These are phyloP conservation scores for Chlorospingus semifuscus DNA, from an alignment of 2,797 vertebrate genomes.

Conservation along the genomic window DNA sequence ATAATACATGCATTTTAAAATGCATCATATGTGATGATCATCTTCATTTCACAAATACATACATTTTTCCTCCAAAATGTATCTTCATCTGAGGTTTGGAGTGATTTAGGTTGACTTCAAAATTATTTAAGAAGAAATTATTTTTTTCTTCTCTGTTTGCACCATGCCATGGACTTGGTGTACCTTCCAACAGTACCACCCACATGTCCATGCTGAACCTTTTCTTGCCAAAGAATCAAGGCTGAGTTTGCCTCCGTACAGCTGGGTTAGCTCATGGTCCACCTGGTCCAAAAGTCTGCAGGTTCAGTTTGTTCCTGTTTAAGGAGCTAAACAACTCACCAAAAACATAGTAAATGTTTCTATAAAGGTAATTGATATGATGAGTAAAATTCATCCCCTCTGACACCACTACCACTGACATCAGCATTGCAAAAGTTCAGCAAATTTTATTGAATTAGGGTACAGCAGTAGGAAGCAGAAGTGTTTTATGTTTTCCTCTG, in stretches of 20 bases:
- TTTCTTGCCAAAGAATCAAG: neutral
- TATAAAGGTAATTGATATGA: neutral
- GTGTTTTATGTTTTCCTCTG: neutral
- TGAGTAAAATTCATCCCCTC: neutral
- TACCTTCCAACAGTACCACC: rapidly evolving
- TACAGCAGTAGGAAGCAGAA: neutral
- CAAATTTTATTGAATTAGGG: neutral
- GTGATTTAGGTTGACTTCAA: neutral
- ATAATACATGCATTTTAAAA: neutral
- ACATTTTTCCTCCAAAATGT: neutral
- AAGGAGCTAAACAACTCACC: neutral
- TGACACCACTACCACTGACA: neutral
- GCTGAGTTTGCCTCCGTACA: neutral
- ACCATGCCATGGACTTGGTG: rapidly evolving
- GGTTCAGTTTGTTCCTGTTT: neutral
- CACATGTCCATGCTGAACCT: rapidly evolving
- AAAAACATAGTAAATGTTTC: neutral
- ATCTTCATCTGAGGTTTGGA: neutral
- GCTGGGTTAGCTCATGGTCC: neutral
- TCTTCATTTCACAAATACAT: neutral
- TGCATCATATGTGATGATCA: neutral
- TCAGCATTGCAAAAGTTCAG: neutral
- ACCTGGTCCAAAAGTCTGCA: neutral
- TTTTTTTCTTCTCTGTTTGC: neutral
- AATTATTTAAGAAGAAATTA: neutral